These are phyloP conservation scores for Conus canariensis DNA, from an alignment of 2,888 invertebrate genomes.

Conservation along the genomic window DNA sequence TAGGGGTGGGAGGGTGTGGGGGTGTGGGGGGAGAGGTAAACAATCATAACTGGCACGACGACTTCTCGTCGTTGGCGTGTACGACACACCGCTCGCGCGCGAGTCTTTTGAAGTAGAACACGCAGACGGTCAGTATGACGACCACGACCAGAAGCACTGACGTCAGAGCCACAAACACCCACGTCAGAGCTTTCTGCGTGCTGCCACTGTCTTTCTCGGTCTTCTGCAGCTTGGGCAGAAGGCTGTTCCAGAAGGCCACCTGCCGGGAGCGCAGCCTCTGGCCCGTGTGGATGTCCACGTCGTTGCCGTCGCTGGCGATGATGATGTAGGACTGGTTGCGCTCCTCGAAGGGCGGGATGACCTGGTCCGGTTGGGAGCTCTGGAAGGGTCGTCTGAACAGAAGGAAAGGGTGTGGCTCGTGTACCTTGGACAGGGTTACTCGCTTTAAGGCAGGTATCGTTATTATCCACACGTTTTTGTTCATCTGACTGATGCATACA, in stretches of 20 bases:
- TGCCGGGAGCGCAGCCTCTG: constrained; percentile 47
- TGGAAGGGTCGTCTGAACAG: constrained; percentile 15
- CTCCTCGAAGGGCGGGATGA: constrained; percentile 11
- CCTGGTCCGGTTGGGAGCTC: not conserved
- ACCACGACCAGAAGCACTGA: constrained; percentile 21
- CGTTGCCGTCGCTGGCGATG: constrained; percentile 40
- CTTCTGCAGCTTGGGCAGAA: constrained; percentile 43
- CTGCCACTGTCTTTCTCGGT: not conserved
- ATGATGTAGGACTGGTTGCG: constrained; percentile 46
- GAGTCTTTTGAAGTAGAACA: constrained; percentile 27
- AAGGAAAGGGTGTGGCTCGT: not conserved
- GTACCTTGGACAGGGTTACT: too few relatives aligned
- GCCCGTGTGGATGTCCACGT: constrained; percentile 37
- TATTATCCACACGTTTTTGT: too few relatives aligned
- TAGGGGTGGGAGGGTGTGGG: too few relatives aligned
- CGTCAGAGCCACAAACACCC: constrained; percentile 42
- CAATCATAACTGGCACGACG: constrained; percentile 15
- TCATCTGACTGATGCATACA: too few relatives aligned
- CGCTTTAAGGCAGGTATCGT: too few relatives aligned
- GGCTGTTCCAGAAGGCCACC: constrained; percentile 53
- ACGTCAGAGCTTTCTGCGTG: constrained; percentile 14
- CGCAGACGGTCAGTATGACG: constrained; percentile 29
- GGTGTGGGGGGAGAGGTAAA: not conserved
- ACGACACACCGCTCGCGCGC: constrained; percentile 22
- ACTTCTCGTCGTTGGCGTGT: constrained; percentile 30